Evolutionary conservation across 2,113 vertebrate species (phyloP), one percentile per base, ranked within the genome.

Genomic region (Apaloderma vittatum): DNA sequence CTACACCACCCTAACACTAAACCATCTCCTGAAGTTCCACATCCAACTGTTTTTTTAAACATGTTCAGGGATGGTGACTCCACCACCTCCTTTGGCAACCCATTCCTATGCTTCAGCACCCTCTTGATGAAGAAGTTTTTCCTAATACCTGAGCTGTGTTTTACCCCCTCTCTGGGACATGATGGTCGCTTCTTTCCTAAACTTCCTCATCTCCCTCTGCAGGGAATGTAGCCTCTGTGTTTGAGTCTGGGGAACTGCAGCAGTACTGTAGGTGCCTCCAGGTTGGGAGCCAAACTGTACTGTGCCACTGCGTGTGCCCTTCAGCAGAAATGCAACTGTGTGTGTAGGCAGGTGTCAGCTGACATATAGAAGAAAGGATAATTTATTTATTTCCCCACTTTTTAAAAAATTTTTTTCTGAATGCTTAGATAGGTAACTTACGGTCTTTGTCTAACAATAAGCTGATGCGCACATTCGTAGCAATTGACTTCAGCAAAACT

Each of bases 181-280:
- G 6, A 16, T 75, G 17, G 22, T 81, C 5, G 2, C 22, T 67
- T 58, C 29, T 81, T 52, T 54, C 43, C 32, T 80, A 15, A 70
- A 58, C 9, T 76, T 72, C 11, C 34, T 52, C 7, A 20, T 58
- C 20, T 65, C 16, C 15, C 4, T 17, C 7, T 19, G 20, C 16
- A 23, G 49, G 66, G 21, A 68, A 13, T 12, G 46, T 22, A 11
- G 30, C 49, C 77, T 15, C 57, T 22, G 17, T 11, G 29, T 82
- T 66, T 65, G 71, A 15, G 34, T 63, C 17, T 3, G 5, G 37
- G 24, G 61, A 66, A 24, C 49, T 11, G 11, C 19, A 46, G 18
- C 7, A 2, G 6, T 15, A 7, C 45, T 6, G 0, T 16, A 34
- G 52, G 29, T 26, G 2, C 18, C 4, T 40, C 36, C 18, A 0